Base-by-base conservation (phyloP, 2,888 invertebrate species). In the Drosophila heteroneura region DNA sequence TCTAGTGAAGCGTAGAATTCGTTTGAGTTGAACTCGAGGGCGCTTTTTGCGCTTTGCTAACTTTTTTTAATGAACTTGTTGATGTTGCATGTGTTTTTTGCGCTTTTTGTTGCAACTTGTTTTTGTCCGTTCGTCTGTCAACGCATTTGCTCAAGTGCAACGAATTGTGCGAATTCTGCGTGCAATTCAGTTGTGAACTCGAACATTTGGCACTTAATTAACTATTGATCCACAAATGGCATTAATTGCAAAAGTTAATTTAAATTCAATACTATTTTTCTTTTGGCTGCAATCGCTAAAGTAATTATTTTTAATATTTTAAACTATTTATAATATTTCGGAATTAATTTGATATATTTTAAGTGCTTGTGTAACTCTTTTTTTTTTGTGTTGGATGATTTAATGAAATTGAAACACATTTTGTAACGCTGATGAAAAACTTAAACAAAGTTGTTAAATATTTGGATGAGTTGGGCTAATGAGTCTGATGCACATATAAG, bases 61-160 rank as follows among this genome's bases (percentile, higher is more conserved):
- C 90, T 84, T 84, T 82, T 47, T 80, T 80, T 81, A 91, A 90
- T 91, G 75, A 85, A 91, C 88, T 90, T 85, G 85, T 86, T 90
- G 89, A 90, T 79, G 74, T 84, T 89, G 69, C 63, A 61, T 78
- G 62, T 53, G 67, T 66, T 58, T 68, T 30, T 82, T 39, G 28
- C 39, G 16, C 64, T 56, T 57, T 65, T 71, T 83, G 69, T 74
- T 67, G 70, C 69, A 63, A 37, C 26, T 62, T 53, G 28, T 26
- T 57, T 47, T 60, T 54, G 57, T 66, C 52, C 68, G 57, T 26
- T 63, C 83, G 75, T 67, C 82, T 73, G 71, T 77, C 87, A 89
- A 85, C 75, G 76, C 73, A 74, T 73, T 81, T 79, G 79, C 72
- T 72, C 64, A 80, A 83, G 71, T 72, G 71, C 81, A 63, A 63